Conservation (phyloP, 2,797 vertebrate species). For the Mastacembelus armatus region DNA sequence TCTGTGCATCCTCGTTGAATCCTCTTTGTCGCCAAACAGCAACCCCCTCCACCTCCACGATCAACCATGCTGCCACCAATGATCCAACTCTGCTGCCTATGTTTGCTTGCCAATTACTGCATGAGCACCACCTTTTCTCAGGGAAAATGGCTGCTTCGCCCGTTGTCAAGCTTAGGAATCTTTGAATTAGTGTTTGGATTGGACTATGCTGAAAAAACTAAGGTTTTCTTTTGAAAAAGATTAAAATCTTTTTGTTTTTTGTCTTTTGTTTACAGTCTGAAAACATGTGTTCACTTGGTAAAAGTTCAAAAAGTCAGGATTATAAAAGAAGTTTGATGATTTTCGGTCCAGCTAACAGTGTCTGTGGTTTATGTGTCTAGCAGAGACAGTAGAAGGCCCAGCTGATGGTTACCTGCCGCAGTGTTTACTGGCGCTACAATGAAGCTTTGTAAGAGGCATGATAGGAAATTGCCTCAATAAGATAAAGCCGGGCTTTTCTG, state of each 20-base stretch:
- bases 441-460: conserved; percentile 56
- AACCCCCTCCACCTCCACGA: conserved; percentile 33
- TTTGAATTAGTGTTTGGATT: conserved; percentile 20
- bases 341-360: conserved; percentile 5
- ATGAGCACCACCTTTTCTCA: conserved; percentile 25
- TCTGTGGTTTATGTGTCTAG: conserved; percentile 15
- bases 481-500: conserved; percentile 73
- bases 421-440: conserved; percentile 55
- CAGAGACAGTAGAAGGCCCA: conserved; percentile 48
- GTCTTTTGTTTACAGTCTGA: conserved; percentile 9
- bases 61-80: conserved; percentile 26
- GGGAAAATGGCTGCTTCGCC: conserved; percentile 62
- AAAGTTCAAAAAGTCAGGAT: conserved; percentile 27
- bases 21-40: conserved; percentile 54
- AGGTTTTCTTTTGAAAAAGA: conserved; percentile 6
- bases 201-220: not conserved
- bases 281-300: not conserved
- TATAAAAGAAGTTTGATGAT: conserved; percentile 34
- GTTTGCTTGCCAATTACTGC: conserved; percentile 38
- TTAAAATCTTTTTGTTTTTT: conserved; percentile 1
- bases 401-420: conserved; percentile 60
- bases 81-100: conserved; percentile 23
- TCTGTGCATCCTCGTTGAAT: conserved; percentile 29
- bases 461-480: conserved; percentile 75
- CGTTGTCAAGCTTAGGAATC: conserved; percentile 66